These are phyloP conservation scores for Drosophila atripex DNA, from an alignment of 2,888 invertebrate species.

Conservation along the genomic window DNA sequence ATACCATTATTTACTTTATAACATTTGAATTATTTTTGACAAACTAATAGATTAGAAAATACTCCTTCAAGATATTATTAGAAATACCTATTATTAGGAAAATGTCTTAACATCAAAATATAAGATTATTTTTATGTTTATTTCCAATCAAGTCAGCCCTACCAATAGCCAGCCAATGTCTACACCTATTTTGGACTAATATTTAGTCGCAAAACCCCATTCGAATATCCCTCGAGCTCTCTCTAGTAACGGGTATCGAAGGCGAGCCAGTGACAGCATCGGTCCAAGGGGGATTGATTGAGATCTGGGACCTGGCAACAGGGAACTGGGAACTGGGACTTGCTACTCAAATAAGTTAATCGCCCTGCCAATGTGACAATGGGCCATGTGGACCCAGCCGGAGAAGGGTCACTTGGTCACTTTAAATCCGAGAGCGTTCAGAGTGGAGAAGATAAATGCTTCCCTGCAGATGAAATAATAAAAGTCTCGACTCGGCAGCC, in stretches of 20 bases:
- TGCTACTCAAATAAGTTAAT: slow-evolving; percentile 70
- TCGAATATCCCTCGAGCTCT: not conserved
- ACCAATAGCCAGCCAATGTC: too few relatives aligned
- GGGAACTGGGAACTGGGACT: not conserved
- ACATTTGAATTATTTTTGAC: too few relatives aligned
- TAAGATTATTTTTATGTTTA: not conserved
- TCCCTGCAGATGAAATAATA: slow-evolving; percentile 24
- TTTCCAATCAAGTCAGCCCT: not conserved
- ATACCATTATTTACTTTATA: too few relatives aligned
- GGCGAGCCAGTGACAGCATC: slow-evolving; percentile 4
- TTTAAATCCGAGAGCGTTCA: not conserved
- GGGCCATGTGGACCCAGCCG: slow-evolving; percentile 1
- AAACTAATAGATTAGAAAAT: too few relatives aligned
- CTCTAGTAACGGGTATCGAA: not conserved
- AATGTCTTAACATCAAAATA: too few relatives aligned
- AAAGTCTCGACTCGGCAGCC: slow-evolving; percentile 4
- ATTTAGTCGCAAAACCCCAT: not conserved
- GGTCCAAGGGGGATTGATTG: slow-evolving; percentile 3
- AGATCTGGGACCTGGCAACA: not conserved
- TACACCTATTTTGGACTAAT: not conserved
- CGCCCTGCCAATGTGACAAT: slow-evolving; percentile 57
- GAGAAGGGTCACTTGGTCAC: not conserved
- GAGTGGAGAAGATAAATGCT: slow-evolving; percentile 22
- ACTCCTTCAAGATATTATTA: too few relatives aligned
- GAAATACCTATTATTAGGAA: too few relatives aligned